Evolutionary conservation across 92 coral and sea anemone genomes (phyloP).

Genomic region (Parazoanthus darwini): DNA sequence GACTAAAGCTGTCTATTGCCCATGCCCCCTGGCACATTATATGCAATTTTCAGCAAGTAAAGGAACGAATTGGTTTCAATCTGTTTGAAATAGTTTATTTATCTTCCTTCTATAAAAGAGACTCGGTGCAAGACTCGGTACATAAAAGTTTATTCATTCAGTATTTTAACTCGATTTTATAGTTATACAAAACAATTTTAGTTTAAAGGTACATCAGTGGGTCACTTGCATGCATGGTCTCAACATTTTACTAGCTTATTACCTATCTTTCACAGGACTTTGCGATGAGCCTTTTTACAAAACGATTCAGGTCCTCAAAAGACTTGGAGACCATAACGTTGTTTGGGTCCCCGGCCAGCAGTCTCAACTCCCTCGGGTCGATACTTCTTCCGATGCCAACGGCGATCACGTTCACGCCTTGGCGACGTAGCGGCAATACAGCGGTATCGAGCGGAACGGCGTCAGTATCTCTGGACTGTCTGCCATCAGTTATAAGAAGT

Average conservation of each 20-base stretch:
- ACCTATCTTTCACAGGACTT: slow-evolving; percentile 60
- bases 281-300: slow-evolving; percentile 69
- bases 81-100: too few species aligned
- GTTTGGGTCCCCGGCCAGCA: slow-evolving; percentile 67
- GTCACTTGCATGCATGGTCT: too few species aligned
- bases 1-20: too few species aligned
- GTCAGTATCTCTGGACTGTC: slow-evolving; percentile 77
- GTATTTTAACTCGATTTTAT: too few species aligned
- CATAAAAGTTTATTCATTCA: too few species aligned
- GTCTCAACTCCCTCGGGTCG: slow-evolving; percentile 63
- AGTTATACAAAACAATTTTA: too few species aligned
- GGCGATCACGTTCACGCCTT: slow-evolving; percentile 74
- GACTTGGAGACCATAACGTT: slow-evolving; percentile 65
- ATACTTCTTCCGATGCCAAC: slow-evolving; percentile 79
- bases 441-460: slow-evolving; percentile 61
- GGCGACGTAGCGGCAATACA: slow-evolving; percentile 69
- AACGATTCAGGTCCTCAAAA: slow-evolving; percentile 66
- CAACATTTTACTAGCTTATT: background rate
- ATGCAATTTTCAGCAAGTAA: too few species aligned
- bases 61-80: too few species aligned
- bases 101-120: too few species aligned
- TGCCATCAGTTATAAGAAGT: slow-evolving; percentile 82
- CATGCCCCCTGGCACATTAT: too few species aligned
- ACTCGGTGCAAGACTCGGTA: too few species aligned
- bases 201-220: too few species aligned